These are phyloP conservation scores for Aurelia aurita DNA, from an alignment of 30 jellyfish, hydroid and myxozoan genomes.

Conservation along the genomic window DNA sequence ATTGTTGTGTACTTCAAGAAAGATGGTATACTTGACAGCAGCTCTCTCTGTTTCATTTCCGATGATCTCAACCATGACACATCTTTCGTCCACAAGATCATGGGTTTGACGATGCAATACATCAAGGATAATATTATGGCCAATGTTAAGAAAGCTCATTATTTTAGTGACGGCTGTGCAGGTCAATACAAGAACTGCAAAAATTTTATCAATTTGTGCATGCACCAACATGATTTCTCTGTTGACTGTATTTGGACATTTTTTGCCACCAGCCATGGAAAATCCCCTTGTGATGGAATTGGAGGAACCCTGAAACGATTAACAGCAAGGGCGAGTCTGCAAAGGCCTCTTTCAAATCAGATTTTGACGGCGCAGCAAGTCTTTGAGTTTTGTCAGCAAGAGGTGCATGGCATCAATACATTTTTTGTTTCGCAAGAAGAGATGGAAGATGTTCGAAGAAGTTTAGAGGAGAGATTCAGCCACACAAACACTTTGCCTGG, in stretches of 20 bases:
- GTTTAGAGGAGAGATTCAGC: background rate
- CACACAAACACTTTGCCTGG: slow-evolving; percentile 27
- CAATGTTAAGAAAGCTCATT: too few species aligned
- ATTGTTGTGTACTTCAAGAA: too few species aligned
- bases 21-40: too few species aligned
- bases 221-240: too few species aligned
- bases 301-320: slow-evolving; percentile 28
- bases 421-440: slow-evolving; percentile 1
- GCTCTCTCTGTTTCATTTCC: background rate
- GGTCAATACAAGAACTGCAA: too few species aligned
- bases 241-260: background rate
- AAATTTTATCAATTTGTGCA: too few species aligned
- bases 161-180: too few species aligned
- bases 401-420: background rate
- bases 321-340: slow-evolving; percentile 37
- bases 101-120: too few species aligned
- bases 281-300: slow-evolving; percentile 27
- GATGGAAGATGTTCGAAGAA: background rate
- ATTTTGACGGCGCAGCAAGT: slow-evolving; percentile 21
- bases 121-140: too few species aligned
- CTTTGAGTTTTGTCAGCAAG: slow-evolving; percentile 12
- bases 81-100: too few species aligned
- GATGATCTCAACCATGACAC: too few species aligned
- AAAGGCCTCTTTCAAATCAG: slow-evolving; percentile 22
- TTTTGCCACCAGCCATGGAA: slow-evolving; percentile 18